Percentiles rank a stretch among this genome's conserved stretches.
phyloP scores from a whole-genome alignment of 2,113 vertebrate species.

The Trogon melanurus region DNA sequence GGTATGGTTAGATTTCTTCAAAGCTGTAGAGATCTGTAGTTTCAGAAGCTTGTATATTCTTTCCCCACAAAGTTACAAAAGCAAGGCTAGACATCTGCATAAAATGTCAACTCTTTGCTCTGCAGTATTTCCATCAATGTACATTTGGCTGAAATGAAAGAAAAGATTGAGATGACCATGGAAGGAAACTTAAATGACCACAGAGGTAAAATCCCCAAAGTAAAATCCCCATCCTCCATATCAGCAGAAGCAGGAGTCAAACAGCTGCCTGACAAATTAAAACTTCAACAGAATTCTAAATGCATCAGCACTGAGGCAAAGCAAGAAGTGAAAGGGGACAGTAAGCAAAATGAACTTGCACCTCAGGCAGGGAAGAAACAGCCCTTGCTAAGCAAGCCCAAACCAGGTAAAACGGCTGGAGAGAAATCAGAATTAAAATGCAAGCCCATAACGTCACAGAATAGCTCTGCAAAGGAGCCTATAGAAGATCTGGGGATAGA shows the following conservation, averaged over 20 bases:
- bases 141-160: constrained; percentile 45
- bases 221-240: neutral
- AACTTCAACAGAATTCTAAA: neutral
- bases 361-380: neutral
- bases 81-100: neutral
- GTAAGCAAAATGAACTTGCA: neutral
- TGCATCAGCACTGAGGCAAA: neutral
- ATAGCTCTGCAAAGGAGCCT: neutral
- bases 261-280: neutral
- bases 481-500: neutral
- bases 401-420: neutral
- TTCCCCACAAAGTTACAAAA: neutral
- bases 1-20: neutral
- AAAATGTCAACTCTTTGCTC: constrained; percentile 2
- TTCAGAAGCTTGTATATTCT: neutral
- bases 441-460: neutral
- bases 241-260: neutral
- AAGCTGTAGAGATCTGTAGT: neutral
- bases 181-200: neutral
- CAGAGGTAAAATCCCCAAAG: neutral
- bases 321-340: neutral
- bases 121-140: constrained; percentile 63
- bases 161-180: neutral
- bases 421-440: constrained; percentile 3
- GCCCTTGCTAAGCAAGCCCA: neutral